Evolutionary conservation across 2,888 invertebrate species (phyloP).

Genomic region (Drosophila ezoana): DNA sequence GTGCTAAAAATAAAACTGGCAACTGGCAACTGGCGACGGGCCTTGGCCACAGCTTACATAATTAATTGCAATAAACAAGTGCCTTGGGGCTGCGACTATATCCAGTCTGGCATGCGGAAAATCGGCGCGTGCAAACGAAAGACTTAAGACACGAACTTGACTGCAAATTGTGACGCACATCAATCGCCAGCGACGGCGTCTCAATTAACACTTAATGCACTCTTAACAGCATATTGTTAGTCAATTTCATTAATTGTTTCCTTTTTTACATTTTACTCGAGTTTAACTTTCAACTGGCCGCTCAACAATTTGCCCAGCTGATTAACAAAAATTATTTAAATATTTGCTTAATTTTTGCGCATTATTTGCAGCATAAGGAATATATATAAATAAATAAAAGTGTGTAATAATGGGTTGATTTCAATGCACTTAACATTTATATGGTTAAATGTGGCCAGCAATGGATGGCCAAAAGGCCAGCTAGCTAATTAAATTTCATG

Average conservation of each 20-base stretch:
- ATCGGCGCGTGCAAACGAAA: slow-evolving; percentile 54
- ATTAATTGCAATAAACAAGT: slow-evolving; percentile 71
- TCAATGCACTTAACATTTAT: slow-evolving; percentile 44
- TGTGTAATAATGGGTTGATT: slow-evolving; percentile 39
- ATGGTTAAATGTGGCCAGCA: slow-evolving; percentile 15
- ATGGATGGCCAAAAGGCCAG: slow-evolving; percentile 69
- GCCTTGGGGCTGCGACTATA: slow-evolving; percentile 14
- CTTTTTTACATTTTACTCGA: too few relatives aligned
- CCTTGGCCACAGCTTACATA: slow-evolving; percentile 72
- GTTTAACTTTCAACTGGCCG: slow-evolving; percentile 40
- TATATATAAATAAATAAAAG: slow-evolving; percentile 27
- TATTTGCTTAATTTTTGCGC: slow-evolving; percentile 23
- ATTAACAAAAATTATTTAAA: slow-evolving; percentile 28
- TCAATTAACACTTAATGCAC: slow-evolving; percentile 71
- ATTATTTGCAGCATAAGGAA: slow-evolving; percentile 3
- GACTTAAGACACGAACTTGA: slow-evolving; percentile 73
- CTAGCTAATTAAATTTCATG: slow-evolving; percentile 70
- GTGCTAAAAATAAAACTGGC: slow-evolving; percentile 62
- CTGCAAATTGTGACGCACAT: slow-evolving; percentile 47
- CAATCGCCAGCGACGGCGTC: slow-evolving; percentile 46
- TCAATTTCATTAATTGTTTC: neutral
- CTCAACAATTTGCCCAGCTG: slow-evolving; percentile 10
- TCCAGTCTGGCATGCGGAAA: slow-evolving; percentile 69
- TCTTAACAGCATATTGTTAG: slow-evolving; percentile 44
- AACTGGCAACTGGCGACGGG: slow-evolving; percentile 12